Conservation (phyloP, 23 tunicate genomes). For the Diplosoma virens region DNA sequence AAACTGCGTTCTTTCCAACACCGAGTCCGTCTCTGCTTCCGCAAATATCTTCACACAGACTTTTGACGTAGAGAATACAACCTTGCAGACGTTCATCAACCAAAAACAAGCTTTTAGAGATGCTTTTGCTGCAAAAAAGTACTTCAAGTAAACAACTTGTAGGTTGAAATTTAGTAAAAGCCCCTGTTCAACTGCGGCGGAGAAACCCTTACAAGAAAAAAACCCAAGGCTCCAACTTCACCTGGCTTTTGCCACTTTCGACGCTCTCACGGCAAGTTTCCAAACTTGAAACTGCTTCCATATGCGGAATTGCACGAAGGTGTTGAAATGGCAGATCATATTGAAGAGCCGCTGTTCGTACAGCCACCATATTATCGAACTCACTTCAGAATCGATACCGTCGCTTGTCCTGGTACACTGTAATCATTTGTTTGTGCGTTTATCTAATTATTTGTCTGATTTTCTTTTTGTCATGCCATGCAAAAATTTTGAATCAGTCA, state of each 20-base stretch:
- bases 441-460: no score
- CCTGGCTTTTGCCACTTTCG: constrained; percentile 29
- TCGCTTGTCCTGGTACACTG: constrained; percentile 36
- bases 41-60: constrained; percentile 78
- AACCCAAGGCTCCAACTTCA: no score
- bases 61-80: constrained; percentile 50
- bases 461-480: no score
- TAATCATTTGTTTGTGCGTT: no score
- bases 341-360: constrained; percentile 83
- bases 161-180: no score
- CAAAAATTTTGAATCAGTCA: no score
- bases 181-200: not conserved
- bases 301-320: constrained; percentile 68
- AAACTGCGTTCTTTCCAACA: constrained; percentile 56
- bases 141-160: no score
- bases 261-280: constrained; percentile 53
- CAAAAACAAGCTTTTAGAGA: constrained; percentile 29
- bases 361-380: constrained; percentile 88
- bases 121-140: constrained; percentile 20
- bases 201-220: not conserved
- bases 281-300: constrained; percentile 93
- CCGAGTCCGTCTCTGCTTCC: constrained; percentile 89
- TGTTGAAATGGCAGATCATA: constrained; percentile 65
- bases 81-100: constrained; percentile 52
- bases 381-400: constrained; percentile 42